Percentiles rank a stretch among this genome's conserved stretches.
Evolutionary conservation across 2,888 invertebrate genomes (phyloP).

Genomic region (Emesis castigata): DNA sequence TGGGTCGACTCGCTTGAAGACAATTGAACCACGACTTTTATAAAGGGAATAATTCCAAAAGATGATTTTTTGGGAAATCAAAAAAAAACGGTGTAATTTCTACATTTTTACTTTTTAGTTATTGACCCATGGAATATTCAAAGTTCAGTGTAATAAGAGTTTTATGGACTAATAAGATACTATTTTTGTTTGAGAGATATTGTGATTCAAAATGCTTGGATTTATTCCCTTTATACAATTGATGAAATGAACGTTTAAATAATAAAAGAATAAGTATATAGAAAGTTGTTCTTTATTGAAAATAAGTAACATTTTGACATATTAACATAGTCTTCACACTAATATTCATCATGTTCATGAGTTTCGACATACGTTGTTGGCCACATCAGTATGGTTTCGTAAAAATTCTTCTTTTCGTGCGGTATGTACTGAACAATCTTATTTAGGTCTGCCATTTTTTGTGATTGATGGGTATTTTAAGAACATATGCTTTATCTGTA

Average conservation of each 20-base stretch:
- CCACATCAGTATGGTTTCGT: background rate
- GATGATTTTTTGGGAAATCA: too few relatives aligned
- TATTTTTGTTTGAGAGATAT: background rate
- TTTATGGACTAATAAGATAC: background rate
- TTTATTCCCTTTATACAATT: background rate
- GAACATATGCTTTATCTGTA: background rate
- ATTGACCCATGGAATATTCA: background rate
- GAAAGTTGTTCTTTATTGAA: background rate
- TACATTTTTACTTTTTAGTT: too few relatives aligned
- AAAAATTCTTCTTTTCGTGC: background rate
- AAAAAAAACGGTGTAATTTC: too few relatives aligned
- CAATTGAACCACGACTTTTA: too few relatives aligned
- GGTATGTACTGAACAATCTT: constrained; percentile 3
- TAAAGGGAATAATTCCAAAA: too few relatives aligned
- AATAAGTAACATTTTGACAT: background rate
- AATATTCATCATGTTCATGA: background rate
- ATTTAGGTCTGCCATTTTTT: constrained; percentile 1
- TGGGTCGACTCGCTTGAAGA: too few relatives aligned
- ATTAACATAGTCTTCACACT: background rate
- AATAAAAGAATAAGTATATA: background rate
- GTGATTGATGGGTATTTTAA: background rate
- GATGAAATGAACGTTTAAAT: background rate
- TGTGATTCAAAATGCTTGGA: background rate
- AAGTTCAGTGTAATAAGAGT: background rate
- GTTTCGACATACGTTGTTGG: background rate